Evolutionary conservation across 2,113 vertebrate species (phyloP), one percentile per base, ranked within the genome.

Genomic region (Sorex araneus): DNA sequence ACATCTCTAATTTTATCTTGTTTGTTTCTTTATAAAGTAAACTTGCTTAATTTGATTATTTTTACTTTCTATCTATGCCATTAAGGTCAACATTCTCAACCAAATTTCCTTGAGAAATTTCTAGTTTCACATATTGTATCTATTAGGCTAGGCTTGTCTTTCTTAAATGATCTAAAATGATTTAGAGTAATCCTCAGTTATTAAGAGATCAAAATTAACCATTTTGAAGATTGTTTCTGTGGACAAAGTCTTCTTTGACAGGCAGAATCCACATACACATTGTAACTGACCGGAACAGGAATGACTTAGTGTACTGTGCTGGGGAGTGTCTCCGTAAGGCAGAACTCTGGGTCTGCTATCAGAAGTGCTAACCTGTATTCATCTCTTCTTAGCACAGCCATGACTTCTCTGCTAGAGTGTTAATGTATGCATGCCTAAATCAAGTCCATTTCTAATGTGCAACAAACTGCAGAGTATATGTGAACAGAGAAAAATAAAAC

Each of bases 81-180:
- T 87, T 66, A 10, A 91, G 63, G 69, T 87, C 92, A 91, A 6
- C 54, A 75, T 67, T 8, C 63, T 93, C 34, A 81, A 75, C 57
- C 27, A 54, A 70, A 84, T 6, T 93, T 91, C 50, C 82, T 32
- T 92, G 74, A 92, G 83, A 88, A 92, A 27, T 45, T 92, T 77
- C 12, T 2, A 23, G 13, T 77, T 84, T 86, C 54, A 82, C 36
- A 84, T 64, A n/a, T 25, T 84, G 2, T 60, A 43, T 60, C 92
- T 94, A 64, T 90, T 90, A 80, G 32, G 34, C 40, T 86, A 40
- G 86, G 23, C 75, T 0, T 34, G 19, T 34, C 73, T 90, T 73
- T 78, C 15, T 90, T 77, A 93, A 50, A 88, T 47, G 71, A 19
- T 34, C 21, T 73, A 64, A 78, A 43, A 75, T 23, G 2, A 60